These are phyloP conservation scores for Aphodius granarius DNA, from an alignment of 2,888 invertebrate species.

Conservation along the genomic window DNA sequence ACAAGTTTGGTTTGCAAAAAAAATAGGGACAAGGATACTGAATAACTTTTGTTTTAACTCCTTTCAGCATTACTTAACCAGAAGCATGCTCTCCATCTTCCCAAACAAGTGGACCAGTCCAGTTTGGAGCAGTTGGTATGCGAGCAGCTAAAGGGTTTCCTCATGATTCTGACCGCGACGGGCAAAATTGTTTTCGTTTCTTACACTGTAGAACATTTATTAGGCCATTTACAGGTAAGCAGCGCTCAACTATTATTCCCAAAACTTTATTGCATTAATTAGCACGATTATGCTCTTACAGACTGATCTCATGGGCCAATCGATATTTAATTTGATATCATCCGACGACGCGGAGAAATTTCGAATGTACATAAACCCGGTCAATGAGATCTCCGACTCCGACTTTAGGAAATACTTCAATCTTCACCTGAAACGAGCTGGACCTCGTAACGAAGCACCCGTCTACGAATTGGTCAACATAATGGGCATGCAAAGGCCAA, in stretches of 20 bases:
- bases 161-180: slow-evolving; percentile 76
- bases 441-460: slow-evolving; percentile 71
- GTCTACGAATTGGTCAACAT: slow-evolving; percentile 72
- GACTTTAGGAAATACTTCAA: slow-evolving; percentile 59
- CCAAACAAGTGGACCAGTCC: slow-evolving; percentile 56
- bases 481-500: slow-evolving; percentile 58
- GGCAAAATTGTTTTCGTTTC: slow-evolving; percentile 87
- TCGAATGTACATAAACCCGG: slow-evolving; percentile 61
- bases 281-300: slow-evolving; percentile 51
- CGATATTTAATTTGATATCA: slow-evolving; percentile 79
- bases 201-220: slow-evolving; percentile 77
- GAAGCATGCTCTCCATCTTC: slow-evolving; percentile 21
- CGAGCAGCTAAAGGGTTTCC: slow-evolving; percentile 74
- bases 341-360: slow-evolving; percentile 77
- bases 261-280: too few species aligned
- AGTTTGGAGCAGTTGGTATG: slow-evolving; percentile 61
- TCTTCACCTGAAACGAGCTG: slow-evolving; percentile 64
- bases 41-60: slow-evolving; percentile 14
- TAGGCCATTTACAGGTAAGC: slow-evolving; percentile 81
- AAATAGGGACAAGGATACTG: too few species aligned
- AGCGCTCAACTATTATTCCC: background rate
- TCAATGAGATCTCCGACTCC: slow-evolving; percentile 53
- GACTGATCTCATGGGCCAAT: slow-evolving; percentile 82
- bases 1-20: too few species aligned
- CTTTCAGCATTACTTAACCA: slow-evolving; percentile 38